Conservation (phyloP, 2,113 vertebrate genomes). For the Dissostichus mawsoni region DNA sequence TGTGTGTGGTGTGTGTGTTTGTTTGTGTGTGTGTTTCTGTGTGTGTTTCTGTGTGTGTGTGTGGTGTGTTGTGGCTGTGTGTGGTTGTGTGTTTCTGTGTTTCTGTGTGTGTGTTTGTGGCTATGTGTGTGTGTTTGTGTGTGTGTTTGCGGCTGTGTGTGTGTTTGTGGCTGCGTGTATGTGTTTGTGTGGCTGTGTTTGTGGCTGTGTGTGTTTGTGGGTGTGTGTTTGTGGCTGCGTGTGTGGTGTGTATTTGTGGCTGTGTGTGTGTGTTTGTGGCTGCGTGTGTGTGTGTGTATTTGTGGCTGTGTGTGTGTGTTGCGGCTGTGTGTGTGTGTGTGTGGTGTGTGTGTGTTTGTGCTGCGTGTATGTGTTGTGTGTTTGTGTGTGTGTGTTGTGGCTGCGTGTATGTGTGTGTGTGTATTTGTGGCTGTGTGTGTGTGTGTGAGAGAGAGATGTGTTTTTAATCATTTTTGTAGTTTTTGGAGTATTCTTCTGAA, state of each 20-base stretch:
- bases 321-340: not conserved
- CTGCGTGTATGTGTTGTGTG: slow-evolving; percentile 4
- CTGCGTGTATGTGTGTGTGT: no score
- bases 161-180: no score
- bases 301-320: slow-evolving; percentile 33
- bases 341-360: no score
- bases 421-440: not conserved
- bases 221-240: no score
- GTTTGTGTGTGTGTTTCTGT: no score
- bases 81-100: no score
- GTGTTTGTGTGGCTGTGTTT: no score
- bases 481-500: slow-evolving; percentile 58
- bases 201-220: no score
- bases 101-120: not conserved
- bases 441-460: not conserved
- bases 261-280: no score
- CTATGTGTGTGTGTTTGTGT: no score
- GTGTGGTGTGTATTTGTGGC: not conserved
- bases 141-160: no score
- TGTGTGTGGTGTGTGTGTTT: not conserved
- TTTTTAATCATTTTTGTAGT: slow-evolving; percentile 51
- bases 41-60: not conserved
- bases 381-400: not conserved
- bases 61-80: not conserved
- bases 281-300: no score